phyloP scores from a whole-genome alignment of 2,888 invertebrate genomes.

The Megalurothrips usitatus region DNA sequence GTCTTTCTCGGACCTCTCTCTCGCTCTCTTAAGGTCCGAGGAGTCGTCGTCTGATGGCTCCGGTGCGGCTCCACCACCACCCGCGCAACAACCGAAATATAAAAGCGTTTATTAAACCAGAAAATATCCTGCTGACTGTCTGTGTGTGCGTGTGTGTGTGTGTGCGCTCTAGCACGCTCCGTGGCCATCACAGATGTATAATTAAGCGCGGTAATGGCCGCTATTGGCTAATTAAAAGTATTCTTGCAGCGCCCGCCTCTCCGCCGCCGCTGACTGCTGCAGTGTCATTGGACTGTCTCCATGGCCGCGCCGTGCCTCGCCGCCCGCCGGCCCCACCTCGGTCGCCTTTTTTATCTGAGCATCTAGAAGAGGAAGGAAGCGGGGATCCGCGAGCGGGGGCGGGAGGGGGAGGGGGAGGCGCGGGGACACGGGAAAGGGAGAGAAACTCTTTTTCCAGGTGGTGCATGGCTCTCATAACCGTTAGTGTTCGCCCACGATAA shows the following conservation, averaged over 20 bases:
- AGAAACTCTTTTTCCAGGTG: constrained; percentile 24
- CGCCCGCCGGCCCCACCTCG: background rate
- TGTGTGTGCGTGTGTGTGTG: background rate
- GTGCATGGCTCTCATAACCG: constrained; percentile 13
- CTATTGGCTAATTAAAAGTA: constrained; percentile 26
- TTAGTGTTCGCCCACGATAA: background rate
- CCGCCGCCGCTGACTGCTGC: background rate
- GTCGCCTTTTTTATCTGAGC: background rate
- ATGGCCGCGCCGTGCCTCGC: background rate
- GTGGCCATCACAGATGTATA: background rate
- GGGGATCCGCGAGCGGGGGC: no score
- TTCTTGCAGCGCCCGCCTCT: background rate
- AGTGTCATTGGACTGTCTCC: constrained; percentile 17
- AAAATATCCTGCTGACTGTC: background rate
- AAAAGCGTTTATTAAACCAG: constrained; percentile 20
- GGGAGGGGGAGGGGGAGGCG: background rate
- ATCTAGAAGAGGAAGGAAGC: background rate
- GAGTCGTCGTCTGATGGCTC: no score
- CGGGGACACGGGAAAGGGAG: constrained; percentile 1
- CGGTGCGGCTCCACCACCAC: background rate
- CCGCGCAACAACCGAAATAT: background rate
- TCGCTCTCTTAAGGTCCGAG: no score
- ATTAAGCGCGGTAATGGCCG: background rate
- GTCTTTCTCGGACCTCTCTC: background rate
- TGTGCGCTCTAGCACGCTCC: background rate